These are phyloP conservation scores for Kradibia gibbosae DNA, from an alignment of 1,140 invertebrate genomes.

Conservation along the genomic window DNA sequence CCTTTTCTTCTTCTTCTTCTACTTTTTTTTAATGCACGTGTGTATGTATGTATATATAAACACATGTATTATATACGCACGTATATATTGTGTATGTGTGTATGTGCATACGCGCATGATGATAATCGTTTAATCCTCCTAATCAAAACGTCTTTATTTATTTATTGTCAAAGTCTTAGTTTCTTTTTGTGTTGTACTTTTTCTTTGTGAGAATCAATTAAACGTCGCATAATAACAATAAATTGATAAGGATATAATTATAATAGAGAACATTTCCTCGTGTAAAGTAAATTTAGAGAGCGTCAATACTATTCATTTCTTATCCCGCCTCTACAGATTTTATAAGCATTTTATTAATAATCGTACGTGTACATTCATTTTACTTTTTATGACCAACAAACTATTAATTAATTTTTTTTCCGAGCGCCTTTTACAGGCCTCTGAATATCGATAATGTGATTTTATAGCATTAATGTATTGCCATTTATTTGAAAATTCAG, in stretches of 20 bases:
- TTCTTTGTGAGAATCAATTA: conserved; percentile 25
- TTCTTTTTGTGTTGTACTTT: conserved; percentile 30
- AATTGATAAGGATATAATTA: conserved; percentile 26
- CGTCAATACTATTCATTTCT: conserved; percentile 27
- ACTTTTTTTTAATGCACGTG: conserved; percentile 31
- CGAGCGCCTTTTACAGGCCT: conserved; percentile 27
- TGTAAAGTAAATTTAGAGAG: conserved; percentile 42
- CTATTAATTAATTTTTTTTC: conserved; percentile 46
- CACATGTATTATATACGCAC: conserved; percentile 23
- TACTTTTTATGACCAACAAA: conserved; percentile 53
- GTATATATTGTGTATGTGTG: neutral
- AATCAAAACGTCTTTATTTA: conserved; percentile 62
- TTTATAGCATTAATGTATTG: neutral
- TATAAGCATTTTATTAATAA: conserved; percentile 60
- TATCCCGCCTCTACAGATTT: conserved; percentile 47
- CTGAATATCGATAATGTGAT: neutral
- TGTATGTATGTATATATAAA: too few relatives aligned
- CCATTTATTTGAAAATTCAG: neutral
- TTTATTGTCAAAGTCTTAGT: conserved; percentile 57
- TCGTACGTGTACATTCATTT: conserved; percentile 57
- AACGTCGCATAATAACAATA: conserved; percentile 23
- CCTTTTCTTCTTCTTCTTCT: neutral
- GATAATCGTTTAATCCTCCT: conserved; percentile 48
- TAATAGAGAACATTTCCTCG: conserved; percentile 39
- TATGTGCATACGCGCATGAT: neutral